Evolutionary conservation across 2,797 vertebrate genomes (phyloP).

Genomic region (Hapalemur alaotrensis): DNA sequence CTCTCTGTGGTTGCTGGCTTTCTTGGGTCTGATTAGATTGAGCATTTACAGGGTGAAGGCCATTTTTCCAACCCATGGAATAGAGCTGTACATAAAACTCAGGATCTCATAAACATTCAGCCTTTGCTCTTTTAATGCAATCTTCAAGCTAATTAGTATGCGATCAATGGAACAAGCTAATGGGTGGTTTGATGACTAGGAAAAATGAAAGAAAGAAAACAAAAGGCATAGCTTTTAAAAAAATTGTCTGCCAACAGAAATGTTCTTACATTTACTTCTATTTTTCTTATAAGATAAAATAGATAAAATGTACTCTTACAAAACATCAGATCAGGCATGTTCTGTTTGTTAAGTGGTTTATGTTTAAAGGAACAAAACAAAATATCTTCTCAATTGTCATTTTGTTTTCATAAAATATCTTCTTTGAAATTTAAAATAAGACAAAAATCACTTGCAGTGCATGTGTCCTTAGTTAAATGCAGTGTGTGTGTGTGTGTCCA

Average conservation of each 20-base stretch:
- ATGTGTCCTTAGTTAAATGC: not conserved
- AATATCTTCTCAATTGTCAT: not conserved
- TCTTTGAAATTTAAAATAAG: slow-evolving; percentile 5
- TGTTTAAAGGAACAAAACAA: not conserved
- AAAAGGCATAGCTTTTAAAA: not conserved
- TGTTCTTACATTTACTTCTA: not conserved
- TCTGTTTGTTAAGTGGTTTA: not conserved
- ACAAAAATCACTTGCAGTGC: not conserved
- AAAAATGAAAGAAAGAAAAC: not conserved
- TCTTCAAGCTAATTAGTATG: not conserved
- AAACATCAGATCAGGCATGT: not conserved
- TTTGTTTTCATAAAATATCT: not conserved
- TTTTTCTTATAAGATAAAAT: slow-evolving; percentile 10
- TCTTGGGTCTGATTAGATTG: not conserved
- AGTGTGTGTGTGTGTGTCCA: not conserved
- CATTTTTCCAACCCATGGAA: not conserved
- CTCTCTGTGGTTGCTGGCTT: not conserved
- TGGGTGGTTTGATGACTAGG: not conserved
- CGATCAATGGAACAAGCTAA: not conserved
- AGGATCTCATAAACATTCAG: not conserved
- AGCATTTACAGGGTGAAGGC: not conserved
- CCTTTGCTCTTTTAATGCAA: not conserved
- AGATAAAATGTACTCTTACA: not conserved
- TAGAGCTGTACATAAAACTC: not conserved
- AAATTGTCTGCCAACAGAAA: not conserved